These are phyloP conservation scores for Carcharodon carcharias DNA, from an alignment of 2,797 vertebrate genomes.

Conservation along the genomic window DNA sequence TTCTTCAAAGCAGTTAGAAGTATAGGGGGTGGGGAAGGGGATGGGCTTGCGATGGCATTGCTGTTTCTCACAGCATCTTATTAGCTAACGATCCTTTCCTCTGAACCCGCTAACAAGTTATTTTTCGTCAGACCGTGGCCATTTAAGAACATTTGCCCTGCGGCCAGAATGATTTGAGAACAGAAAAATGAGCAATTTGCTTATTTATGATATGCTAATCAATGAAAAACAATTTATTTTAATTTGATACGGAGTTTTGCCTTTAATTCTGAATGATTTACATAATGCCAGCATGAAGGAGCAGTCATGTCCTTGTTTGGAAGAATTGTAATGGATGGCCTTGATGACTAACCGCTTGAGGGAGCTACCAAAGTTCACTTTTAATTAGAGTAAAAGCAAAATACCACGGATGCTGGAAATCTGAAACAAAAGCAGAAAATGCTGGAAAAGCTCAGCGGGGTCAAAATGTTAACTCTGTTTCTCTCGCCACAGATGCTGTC, in stretches of 20 bases:
- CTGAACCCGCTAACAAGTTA: background rate
- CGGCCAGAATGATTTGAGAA: background rate
- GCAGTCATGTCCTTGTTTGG: background rate
- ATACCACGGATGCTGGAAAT: too few relatives aligned
- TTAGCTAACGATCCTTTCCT: background rate
- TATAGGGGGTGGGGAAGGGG: too few relatives aligned
- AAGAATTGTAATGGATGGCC: background rate
- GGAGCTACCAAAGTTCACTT: background rate
- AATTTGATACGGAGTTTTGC: background rate
- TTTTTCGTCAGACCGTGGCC: background rate
- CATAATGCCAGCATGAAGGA: background rate
- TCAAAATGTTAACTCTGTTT: too few relatives aligned
- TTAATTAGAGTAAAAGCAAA: background rate
- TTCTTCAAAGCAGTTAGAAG: background rate
- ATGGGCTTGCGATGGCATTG: background rate
- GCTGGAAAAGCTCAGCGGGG: too few relatives aligned
- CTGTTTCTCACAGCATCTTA: background rate
- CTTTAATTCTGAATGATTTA: conserved; percentile 17
- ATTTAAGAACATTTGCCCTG: background rate
- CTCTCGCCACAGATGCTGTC: too few relatives aligned
- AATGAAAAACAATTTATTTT: conserved; percentile 22
- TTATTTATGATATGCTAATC: conserved; percentile 1
- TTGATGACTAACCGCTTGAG: background rate
- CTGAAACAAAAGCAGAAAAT: too few relatives aligned
- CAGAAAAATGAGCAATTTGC: background rate